These are phyloP conservation scores for Australoheros facetus DNA, from an alignment of 2,797 vertebrate genomes.

Conservation along the genomic window DNA sequence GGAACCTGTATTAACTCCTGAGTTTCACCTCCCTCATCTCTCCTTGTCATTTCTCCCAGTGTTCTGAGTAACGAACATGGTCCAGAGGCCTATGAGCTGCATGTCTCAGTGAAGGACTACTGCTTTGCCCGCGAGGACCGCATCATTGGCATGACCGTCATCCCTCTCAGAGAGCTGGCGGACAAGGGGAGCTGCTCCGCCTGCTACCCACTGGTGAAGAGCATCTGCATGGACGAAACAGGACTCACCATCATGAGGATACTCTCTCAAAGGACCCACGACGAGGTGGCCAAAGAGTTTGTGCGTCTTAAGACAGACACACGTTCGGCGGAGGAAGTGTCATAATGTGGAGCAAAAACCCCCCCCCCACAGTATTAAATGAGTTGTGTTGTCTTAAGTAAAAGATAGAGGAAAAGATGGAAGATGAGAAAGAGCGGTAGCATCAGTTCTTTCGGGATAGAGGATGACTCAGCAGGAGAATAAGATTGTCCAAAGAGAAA, in stretches of 20 bases:
- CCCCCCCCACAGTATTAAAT: constrained; percentile 61
- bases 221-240: constrained; percentile 89
- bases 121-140: constrained; percentile 98
- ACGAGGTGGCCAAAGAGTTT: constrained; percentile 98
- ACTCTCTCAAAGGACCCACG: constrained; percentile 95
- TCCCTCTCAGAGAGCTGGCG: constrained; percentile 87
- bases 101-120: constrained; percentile 97
- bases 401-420: constrained; percentile 32
- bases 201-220: constrained; percentile 90
- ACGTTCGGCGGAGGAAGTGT: constrained; percentile 89
- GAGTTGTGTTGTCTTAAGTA: constrained; percentile 68
- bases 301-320: constrained; percentile 96
- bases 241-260: constrained; percentile 96
- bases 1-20: background rate
- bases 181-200: constrained; percentile 87
- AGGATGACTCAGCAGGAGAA: constrained; percentile 40
- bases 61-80: constrained; percentile 89
- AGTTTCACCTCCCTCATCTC: constrained; percentile 19
- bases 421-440: constrained; percentile 32
- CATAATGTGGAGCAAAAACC: constrained; percentile 48
- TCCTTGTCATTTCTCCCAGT: constrained; percentile 69
- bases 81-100: constrained; percentile 92
- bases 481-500: constrained; percentile 71
- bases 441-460: constrained; percentile 39
- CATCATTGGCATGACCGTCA: constrained; percentile 92